These are phyloP conservation scores for Acanthaster planci DNA, from an alignment of 35 echinoderm and acorn worm species.

Conservation along the genomic window DNA sequence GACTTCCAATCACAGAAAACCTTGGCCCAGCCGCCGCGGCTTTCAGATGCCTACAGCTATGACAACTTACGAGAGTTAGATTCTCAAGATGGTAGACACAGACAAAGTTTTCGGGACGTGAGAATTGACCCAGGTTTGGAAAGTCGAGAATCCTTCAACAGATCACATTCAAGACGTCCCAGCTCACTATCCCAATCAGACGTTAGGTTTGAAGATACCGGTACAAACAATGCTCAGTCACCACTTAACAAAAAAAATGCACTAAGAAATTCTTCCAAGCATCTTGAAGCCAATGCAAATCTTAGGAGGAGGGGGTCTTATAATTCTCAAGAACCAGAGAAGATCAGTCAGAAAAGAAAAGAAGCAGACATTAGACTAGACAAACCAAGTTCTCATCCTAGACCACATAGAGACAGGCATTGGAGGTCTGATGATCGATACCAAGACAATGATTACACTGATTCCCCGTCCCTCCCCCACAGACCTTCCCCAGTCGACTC, in stretches of 20 bases:
- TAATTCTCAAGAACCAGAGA: slow-evolving; percentile 3
- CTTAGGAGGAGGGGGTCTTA: slow-evolving; percentile 13
- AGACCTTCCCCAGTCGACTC: background rate
- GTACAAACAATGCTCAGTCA: background rate
- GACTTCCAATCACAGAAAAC: background rate
- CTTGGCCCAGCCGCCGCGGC: background rate
- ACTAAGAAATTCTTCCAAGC: slow-evolving; percentile 14
- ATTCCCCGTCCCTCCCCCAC: background rate
- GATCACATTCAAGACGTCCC: background rate
- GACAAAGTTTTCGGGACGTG: background rate
- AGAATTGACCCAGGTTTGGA: background rate
- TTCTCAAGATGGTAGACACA: slow-evolving; percentile 12
- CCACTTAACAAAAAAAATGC: background rate
- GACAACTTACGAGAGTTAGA: slow-evolving; percentile 5
- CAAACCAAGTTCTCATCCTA: slow-evolving; percentile 9
- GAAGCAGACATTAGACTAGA: background rate
- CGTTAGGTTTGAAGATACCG: slow-evolving; percentile 2
- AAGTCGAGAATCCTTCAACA: background rate
- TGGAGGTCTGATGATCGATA: slow-evolving; percentile 9
- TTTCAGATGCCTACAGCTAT: background rate
- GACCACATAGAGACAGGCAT: background rate
- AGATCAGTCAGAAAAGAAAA: background rate
- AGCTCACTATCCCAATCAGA: background rate
- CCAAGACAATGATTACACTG: background rate
- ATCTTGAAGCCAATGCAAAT: slow-evolving; percentile 8